Conservation (phyloP, 2,797 vertebrate species). For the Microcaecilia unicolor region DNA sequence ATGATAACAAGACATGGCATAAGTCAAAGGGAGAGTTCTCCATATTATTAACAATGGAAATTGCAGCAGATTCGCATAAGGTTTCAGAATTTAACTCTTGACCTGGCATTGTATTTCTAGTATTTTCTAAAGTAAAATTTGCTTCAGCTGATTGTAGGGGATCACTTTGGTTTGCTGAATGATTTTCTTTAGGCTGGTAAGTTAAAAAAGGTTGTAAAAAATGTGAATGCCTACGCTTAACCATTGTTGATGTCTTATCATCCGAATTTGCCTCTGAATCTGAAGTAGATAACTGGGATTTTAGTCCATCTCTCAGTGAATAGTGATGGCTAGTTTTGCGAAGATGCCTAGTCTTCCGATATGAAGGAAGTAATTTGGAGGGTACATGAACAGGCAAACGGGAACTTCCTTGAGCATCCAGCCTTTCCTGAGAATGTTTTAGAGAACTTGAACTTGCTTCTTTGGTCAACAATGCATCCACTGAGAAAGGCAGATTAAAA, state of each 20-base stretch:
- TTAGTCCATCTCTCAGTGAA: conserved; percentile 77
- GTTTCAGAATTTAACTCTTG: conserved; percentile 43
- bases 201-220: conserved; percentile 53
- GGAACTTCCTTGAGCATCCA: conserved; percentile 42
- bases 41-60: conserved; percentile 61
- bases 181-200: conserved; percentile 52
- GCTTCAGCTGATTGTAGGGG: conserved; percentile 31
- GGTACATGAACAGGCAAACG: conserved; percentile 32
- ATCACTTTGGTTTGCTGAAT: conserved; percentile 16
- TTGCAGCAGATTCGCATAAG: conserved; percentile 63
- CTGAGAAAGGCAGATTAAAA: conserved; percentile 73
- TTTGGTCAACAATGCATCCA: conserved; percentile 67
- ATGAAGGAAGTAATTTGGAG: conserved; percentile 47
- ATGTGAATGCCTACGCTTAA: conserved; percentile 58
- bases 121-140: conserved; percentile 20
- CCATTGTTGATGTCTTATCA: conserved; percentile 50
- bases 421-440: conserved; percentile 69
- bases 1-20: conserved; percentile 81
- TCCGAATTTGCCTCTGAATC: conserved; percentile 86
- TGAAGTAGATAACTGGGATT: conserved; percentile 83
- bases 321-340: conserved; percentile 72
- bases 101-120: conserved; percentile 28
- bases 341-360: conserved; percentile 62
- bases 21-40: conserved; percentile 91
- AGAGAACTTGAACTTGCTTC: conserved; percentile 55